Conservation (phyloP, 2,888 invertebrate species). For the Hypomecis atomaria region DNA sequence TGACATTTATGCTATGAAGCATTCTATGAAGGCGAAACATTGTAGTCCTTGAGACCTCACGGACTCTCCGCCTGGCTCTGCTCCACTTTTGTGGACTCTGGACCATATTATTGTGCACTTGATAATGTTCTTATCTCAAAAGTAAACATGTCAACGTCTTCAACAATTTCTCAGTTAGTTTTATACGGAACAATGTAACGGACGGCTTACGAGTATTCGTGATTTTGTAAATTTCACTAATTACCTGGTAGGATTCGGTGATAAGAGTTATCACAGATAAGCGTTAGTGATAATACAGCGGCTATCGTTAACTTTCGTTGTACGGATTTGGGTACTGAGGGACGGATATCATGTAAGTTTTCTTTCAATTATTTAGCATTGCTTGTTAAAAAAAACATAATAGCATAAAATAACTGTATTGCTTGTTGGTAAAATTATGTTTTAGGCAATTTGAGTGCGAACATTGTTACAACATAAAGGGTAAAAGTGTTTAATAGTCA, state of each 20-base stretch:
- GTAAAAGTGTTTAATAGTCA: too few relatives aligned
- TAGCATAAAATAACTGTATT: too few relatives aligned
- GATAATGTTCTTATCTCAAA: constrained; percentile 31
- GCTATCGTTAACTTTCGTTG: constrained; percentile 7
- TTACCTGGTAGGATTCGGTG: not conserved
- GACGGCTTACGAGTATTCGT: constrained; percentile 12
- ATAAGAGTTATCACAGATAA: constrained; percentile 16
- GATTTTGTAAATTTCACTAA: not conserved
- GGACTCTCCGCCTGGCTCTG: too few relatives aligned
- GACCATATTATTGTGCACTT: constrained; percentile 13
- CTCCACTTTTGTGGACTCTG: too few relatives aligned
- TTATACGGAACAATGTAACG: constrained; percentile 16
- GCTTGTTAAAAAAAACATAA: not conserved
- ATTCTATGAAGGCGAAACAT: too few relatives aligned
- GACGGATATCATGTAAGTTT: constrained; percentile 30
- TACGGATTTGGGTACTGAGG: not conserved
- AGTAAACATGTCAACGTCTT: constrained; percentile 20
- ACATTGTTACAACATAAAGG: too few relatives aligned
- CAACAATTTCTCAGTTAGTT: constrained; percentile 21
- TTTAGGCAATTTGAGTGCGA: too few relatives aligned
- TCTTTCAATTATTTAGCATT: not conserved
- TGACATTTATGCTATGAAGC: too few relatives aligned
- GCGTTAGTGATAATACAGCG: constrained; percentile 4
- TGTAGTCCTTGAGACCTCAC: too few relatives aligned
- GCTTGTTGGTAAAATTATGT: too few relatives aligned